phyloP scores from a whole-genome alignment of 1,140 invertebrate genomes.

The Meloidogyne chitwoodi region DNA sequence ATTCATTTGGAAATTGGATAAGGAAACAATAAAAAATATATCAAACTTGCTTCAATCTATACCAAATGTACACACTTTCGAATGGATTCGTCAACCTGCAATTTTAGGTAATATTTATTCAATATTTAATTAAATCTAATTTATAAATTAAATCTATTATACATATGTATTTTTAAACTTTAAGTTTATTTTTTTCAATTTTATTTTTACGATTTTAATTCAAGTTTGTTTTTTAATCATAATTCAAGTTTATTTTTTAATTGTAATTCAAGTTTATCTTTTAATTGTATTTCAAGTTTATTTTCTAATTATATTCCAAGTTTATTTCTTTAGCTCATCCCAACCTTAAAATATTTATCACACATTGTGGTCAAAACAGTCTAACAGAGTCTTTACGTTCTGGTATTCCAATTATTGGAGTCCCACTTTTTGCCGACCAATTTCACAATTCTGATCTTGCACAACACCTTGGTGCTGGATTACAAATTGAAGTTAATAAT shows the following conservation, averaged over 20 bases:
- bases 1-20: conserved; percentile 46
- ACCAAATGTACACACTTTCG: conserved; percentile 59
- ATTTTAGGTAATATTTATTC: conserved; percentile 65
- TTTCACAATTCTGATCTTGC: conserved; percentile 61
- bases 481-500: conserved; percentile 36
- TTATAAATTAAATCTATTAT: too few species aligned
- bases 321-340: conserved; percentile 4
- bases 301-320: neutral
- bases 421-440: conserved; percentile 70
- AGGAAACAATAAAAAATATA: conserved; percentile 23
- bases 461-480: conserved; percentile 44
- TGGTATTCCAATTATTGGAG: conserved; percentile 68
- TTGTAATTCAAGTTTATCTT: too few species aligned
- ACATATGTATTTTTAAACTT: too few species aligned
- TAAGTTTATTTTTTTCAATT: too few species aligned
- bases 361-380: conserved; percentile 6
- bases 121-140: too few species aligned
- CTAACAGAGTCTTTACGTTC: conserved; percentile 56
- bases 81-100: conserved; percentile 71
- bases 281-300: neutral
- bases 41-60: conserved; percentile 13
- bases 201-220: too few species aligned
- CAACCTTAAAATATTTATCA: conserved; percentile 5
- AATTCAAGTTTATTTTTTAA: too few species aligned
- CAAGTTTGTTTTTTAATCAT: neutral